Conservation (phyloP, 1,140 invertebrate species). For the Agraylea sexmaculata region DNA sequence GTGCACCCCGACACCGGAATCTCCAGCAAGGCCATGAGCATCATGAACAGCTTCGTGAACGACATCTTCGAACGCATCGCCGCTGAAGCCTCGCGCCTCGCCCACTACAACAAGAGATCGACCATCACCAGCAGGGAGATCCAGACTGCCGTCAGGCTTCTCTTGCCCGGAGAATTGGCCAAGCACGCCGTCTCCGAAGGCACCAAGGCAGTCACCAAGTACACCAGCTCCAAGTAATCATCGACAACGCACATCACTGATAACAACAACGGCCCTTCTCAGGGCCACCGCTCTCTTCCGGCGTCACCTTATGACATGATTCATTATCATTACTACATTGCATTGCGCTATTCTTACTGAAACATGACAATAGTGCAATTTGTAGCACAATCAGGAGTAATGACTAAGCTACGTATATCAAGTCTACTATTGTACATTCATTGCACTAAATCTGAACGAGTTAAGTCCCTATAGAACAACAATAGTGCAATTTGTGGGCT, state of each 20-base stretch:
- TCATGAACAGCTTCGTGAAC: conserved; percentile 54
- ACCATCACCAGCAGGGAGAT: conserved; percentile 45
- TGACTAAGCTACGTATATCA: no score
- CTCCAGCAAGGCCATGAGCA: conserved; percentile 46
- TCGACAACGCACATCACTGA: conserved; percentile 16
- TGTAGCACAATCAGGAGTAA: no score
- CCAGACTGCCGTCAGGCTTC: conserved; percentile 41
- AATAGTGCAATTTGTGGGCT: no score
- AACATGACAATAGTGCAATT: no score
- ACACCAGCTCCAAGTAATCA: conserved; percentile 40
- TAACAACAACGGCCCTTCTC: conserved; percentile 23
- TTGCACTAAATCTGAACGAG: no score
- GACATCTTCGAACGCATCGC: conserved; percentile 50
- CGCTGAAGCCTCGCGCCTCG: conserved; percentile 50
- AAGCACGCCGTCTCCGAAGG: conserved; percentile 47
- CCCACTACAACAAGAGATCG: conserved; percentile 59
- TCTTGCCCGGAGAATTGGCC: conserved; percentile 46
- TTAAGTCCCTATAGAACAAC: no score
- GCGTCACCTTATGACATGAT: no score
- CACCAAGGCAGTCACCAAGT: conserved; percentile 48
- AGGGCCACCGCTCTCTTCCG: no score
- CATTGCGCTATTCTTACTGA: no score
- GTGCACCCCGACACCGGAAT: conserved; percentile 38
- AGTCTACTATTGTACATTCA: no score
- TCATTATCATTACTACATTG: no score